Conservation (phyloP, 1,140 invertebrate species). For the Pseudomyrmex dendroicus region DNA sequence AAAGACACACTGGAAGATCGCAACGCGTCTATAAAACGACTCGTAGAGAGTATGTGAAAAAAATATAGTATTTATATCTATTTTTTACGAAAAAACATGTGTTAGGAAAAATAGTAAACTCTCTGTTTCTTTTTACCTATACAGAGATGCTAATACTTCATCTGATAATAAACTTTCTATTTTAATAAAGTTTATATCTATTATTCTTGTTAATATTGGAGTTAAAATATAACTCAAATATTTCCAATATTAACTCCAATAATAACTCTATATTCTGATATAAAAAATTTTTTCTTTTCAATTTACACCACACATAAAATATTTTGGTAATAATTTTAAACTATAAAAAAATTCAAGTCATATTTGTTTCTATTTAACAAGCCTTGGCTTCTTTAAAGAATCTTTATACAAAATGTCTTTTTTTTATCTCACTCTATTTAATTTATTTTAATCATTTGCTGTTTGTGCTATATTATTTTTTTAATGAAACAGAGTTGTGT, state of each 20-base stretch:
- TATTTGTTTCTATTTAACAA: no score
- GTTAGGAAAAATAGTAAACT: constrained; percentile 69
- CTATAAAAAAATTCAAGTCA: no score
- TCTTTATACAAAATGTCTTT: background rate
- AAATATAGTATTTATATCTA: constrained; percentile 63
- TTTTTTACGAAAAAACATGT: constrained; percentile 60
- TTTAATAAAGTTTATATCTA: no score
- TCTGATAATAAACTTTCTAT: no score
- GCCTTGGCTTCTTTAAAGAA: background rate
- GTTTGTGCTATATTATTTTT: constrained; percentile 8
- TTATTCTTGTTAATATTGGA: no score
- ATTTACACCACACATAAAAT: no score
- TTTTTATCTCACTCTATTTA: no score
- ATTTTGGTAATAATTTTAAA: no score
- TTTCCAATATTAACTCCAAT: no score
- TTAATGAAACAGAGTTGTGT: background rate
- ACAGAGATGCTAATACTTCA: constrained; percentile 12
- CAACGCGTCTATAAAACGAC: constrained; percentile 46
- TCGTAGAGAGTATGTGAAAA: constrained; percentile 31
- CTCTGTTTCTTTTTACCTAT: background rate
- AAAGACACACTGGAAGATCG: constrained; percentile 41
- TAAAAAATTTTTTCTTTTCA: no score
- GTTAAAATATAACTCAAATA: no score
- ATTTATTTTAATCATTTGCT: background rate
- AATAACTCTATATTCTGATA: no score